Evolutionary conservation across 2,797 vertebrate genomes (phyloP), one percentile per base, ranked within the genome.

Genomic region (Sylvilagus floridanus): DNA sequence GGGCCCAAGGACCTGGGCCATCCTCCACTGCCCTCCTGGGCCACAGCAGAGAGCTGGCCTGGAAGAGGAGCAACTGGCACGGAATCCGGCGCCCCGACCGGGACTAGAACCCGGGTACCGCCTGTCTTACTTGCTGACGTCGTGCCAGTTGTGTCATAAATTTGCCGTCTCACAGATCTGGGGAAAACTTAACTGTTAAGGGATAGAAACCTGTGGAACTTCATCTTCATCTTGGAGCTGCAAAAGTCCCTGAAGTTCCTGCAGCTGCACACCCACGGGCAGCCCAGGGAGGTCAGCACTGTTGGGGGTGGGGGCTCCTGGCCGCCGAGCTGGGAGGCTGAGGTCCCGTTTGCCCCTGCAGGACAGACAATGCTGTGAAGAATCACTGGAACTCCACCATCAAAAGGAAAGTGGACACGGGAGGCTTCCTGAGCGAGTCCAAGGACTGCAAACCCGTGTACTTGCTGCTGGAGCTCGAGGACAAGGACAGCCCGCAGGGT

Each of bases 361-460:
- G 99, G 97, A 99, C 99, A 0, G 99, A 99, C 97, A 99, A 99
- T n/a, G 99, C 99, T 3, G 99, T 99, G 96, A 99, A 99, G 97
- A 99, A 99, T 97, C 99, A 99, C 98, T 99, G 99, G 99, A 99
- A 99, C 96, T 99, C 99, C 0, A 99, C 99, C 60, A 99, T 99
- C 96, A 99, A 99, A 93, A 98, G 99, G 81, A 99, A 99, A 77
- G 98, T 99, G 93, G 99, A 99, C 97, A 99, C 99, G 0, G 99
- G 99, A 42, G 99, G 99, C 76, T 99, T 99, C 81, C 96, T 98
- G 2, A 98, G 95, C 1, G 99, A 99, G 95, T 92, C 96, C 4
- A 98, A 98, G 92, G 98, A 98, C 95, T 96, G 97, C 77, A 98
- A 98, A 84, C 95, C 97, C 0, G 89, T 98, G 14, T 98, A 98